A percentile compares a stretch with the other conserved stretches of the same genome.
Conservation (phyloP, 2,113 vertebrate species). For the Mustelus asterias region DNA sequence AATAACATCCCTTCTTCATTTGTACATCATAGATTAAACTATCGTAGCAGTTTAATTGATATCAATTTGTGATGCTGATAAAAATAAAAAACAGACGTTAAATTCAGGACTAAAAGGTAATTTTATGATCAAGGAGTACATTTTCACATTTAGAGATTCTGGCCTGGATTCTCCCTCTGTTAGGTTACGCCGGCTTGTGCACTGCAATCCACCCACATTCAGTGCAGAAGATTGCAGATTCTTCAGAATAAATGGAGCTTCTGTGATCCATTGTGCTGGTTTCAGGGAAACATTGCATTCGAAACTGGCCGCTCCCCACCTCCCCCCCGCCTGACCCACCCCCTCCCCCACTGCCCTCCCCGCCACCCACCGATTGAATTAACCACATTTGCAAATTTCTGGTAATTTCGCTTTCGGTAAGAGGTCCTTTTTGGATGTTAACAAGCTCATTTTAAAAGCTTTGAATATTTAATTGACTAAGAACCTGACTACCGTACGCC, state of each 20-base stretch:
- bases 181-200: neutral
- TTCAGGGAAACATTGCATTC: neutral
- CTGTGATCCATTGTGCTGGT: neutral
- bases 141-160: neutral
- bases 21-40: neutral
- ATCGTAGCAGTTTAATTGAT: neutral
- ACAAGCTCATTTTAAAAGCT: neutral
- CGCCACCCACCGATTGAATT: neutral
- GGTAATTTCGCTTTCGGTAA: neutral
- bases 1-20: neutral
- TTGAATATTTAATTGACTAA: neutral
- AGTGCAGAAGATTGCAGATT: neutral
- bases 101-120: neutral
- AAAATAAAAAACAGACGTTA: neutral
- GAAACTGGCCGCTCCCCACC: neutral
- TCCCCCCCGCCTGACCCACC: no score
- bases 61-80: neutral
- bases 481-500: neutral
- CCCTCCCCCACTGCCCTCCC: no score
- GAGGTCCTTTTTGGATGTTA: neutral
- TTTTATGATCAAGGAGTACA: neutral
- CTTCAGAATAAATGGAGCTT: neutral
- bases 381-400: neutral
- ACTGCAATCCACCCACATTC: neutral
- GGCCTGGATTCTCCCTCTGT: neutral